Conservation (phyloP, 2,113 vertebrate species). For the Campylorhamphus procurvoides region DNA sequence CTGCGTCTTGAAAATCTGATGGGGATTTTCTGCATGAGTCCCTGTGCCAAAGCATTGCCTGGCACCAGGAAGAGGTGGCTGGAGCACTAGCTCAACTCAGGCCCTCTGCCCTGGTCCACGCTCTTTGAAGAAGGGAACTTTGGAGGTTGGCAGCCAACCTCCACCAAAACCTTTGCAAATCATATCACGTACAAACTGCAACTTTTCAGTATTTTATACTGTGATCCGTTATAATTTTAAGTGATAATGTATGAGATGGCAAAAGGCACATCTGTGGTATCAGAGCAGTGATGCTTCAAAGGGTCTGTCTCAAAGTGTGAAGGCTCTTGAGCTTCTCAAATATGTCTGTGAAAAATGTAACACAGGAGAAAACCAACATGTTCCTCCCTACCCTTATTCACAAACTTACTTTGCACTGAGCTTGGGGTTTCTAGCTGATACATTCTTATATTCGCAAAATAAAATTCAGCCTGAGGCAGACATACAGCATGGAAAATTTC, state of each 20-base stretch:
- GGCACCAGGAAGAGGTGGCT: not conserved
- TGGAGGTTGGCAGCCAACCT: conserved; percentile 37
- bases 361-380: conserved; percentile 48
- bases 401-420: conserved; percentile 47
- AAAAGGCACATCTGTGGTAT: conserved; percentile 69
- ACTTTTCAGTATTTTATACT: conserved; percentile 53
- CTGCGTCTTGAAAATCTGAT: fast-evolving
- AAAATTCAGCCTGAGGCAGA: conserved; percentile 67
- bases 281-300: conserved; percentile 63
- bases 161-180: conserved; percentile 47
- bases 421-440: conserved; percentile 33
- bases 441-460: conserved; percentile 37
- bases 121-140: not conserved
- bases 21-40: not conserved
- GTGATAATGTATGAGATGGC: conserved; percentile 70
- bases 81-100: not conserved
- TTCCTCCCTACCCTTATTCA: conserved; percentile 58
- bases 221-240: conserved; percentile 59
- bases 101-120: not conserved
- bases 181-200: conserved; percentile 55
- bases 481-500: conserved; percentile 60
- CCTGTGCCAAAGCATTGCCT: not conserved
- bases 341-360: conserved; percentile 61
- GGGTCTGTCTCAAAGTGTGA: conserved; percentile 67
- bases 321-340: conserved; percentile 66